phyloP scores from a whole-genome alignment of 2,113 vertebrate species.

The Xiphophorus hellerii region DNA sequence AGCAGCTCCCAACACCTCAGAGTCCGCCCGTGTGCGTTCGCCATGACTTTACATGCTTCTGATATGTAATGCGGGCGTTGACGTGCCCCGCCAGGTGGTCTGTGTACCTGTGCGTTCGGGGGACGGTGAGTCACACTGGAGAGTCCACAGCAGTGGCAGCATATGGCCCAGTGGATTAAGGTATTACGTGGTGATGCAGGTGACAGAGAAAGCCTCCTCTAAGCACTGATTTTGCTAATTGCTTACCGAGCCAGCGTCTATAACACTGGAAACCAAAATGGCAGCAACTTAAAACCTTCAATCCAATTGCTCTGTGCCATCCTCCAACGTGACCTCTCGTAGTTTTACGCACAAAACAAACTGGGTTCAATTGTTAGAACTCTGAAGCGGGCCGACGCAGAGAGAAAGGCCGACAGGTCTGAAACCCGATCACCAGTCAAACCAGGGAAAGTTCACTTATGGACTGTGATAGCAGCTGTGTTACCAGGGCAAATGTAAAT shows the following conservation, averaged over 20 bases:
- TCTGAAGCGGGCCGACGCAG: slow-evolving; percentile 8
- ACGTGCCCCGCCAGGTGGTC: slow-evolving; percentile 28
- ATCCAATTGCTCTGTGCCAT: slow-evolving; percentile 73
- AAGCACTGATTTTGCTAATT: slow-evolving; percentile 82
- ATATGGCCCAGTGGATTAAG: slow-evolving; percentile 88
- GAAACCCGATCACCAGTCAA: slow-evolving; percentile 8
- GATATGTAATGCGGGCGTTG: neutral
- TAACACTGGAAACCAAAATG: slow-evolving; percentile 69
- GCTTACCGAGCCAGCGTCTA: slow-evolving; percentile 71
- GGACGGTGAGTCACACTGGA: slow-evolving; percentile 36
- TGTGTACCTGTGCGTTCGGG: slow-evolving; percentile 37
- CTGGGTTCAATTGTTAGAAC: neutral
- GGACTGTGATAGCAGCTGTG: slow-evolving; percentile 29
- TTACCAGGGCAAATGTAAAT: too few relatives aligned
- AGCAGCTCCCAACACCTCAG: neutral
- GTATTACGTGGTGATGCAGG: slow-evolving; percentile 84
- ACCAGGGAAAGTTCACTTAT: slow-evolving; percentile 8
- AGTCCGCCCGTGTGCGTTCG: neutral
- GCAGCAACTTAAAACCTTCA: slow-evolving; percentile 78
- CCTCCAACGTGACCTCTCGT: slow-evolving; percentile 61
- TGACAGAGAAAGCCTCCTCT: slow-evolving; percentile 79
- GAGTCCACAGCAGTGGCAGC: slow-evolving; percentile 71
- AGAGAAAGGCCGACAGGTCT: neutral
- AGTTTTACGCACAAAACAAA: slow-evolving; percentile 37
- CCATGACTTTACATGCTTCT: neutral